These are phyloP conservation scores for Zoroaster sp. DNA, from an alignment of 53 echinoderm and acorn worm genomes.

Conservation along the genomic window DNA sequence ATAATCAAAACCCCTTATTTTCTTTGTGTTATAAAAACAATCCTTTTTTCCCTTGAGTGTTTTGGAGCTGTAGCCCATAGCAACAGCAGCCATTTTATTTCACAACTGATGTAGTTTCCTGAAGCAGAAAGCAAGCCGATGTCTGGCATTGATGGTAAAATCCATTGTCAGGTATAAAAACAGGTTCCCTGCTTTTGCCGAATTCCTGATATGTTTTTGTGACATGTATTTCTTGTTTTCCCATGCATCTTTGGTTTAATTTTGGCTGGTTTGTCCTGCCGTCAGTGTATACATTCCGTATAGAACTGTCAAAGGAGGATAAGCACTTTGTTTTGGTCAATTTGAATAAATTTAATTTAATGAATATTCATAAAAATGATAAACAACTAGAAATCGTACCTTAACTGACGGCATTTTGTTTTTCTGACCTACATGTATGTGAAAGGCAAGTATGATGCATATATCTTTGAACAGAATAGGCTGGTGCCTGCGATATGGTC, in stretches of 20 bases:
- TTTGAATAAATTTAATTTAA: neutral
- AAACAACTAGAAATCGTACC: too few relatives aligned
- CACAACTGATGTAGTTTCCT: neutral
- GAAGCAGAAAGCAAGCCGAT: neutral
- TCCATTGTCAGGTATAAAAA: neutral
- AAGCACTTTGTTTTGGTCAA: slow-evolving; percentile 40
- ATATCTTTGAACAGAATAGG: neutral
- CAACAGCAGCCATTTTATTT: neutral
- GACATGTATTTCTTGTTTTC: slow-evolving; percentile 16
- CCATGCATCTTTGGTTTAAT: neutral
- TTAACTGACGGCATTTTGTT: neutral
- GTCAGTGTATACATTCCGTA: slow-evolving; percentile 30
- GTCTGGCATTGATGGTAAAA: neutral
- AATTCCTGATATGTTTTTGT: slow-evolving; percentile 10
- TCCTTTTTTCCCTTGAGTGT: neutral
- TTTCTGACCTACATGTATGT: too few relatives aligned
- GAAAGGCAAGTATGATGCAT: too few relatives aligned
- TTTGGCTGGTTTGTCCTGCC: neutral
- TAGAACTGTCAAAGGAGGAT: neutral
- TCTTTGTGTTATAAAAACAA: neutral
- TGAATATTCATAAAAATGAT: too few relatives aligned
- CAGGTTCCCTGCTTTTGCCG: neutral
- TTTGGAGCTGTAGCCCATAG: neutral
- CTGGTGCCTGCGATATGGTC: neutral
- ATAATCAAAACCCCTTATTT: neutral